Base-by-base conservation (phyloP, 64 coral and sea anemone species). In the Montipora capricornis region DNA sequence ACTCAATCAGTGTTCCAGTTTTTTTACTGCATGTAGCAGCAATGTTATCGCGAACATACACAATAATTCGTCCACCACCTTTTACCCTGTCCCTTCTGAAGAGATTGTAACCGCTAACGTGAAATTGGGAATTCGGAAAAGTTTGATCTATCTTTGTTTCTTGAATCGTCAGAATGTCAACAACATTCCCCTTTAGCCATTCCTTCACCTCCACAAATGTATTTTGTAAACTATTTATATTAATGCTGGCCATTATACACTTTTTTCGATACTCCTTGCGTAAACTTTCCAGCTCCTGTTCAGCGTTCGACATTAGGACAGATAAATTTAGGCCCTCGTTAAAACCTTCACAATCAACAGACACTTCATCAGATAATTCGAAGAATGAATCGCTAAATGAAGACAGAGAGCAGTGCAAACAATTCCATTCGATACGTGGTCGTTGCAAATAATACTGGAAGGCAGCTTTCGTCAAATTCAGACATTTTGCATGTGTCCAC, bases 41-140 rank as follows among this genome's bases (percentile, higher is more conserved):
- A 76, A 76, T 76, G 37, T 76, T 76, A 47, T 48, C 74, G 29
- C 74, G 37, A 45, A 87, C 74, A 79, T 67, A 87, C 20, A 48
- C 91, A 68, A 80, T 20, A 89, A 44, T 70, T 2, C 93, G 80
- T 8, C 93, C 93, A 61, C 93, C 93, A 79, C 87, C 93, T 68
- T 95, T 95, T 12, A 62, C 74, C 68, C 93, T 37, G 14, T 95
- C 93, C 47, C 59, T 71, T 37, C 93, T 80, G 69, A 59, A 90
- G 5, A 95, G 26, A 2, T 70, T 15, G 24, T 77, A 95, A 44
- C 80, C 74, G 15, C 68, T 12, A 15, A 90, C 68, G 0, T 48
- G 75, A 51, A 95, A 95, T 90, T 90, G 93, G 76, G 8, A 49
- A 52, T 94, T 80, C 3, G 79, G 87, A 48, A 89, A 87, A 12